Conservation (phyloP, 2,113 vertebrate species). For the Channa argus region DNA sequence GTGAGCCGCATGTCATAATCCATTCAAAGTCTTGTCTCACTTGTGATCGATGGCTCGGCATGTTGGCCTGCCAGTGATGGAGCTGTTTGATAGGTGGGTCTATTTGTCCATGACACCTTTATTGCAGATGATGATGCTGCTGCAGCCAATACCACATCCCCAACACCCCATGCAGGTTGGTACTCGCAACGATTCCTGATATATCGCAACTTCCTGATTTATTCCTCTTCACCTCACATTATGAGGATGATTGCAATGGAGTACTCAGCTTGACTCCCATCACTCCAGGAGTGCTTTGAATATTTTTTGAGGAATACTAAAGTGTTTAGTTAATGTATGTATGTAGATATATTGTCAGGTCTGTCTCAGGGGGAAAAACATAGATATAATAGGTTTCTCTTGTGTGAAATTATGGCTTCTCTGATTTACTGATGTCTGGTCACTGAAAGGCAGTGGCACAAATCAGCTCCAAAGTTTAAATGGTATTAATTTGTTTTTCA, state of each 20-base stretch:
- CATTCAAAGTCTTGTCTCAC: constrained; percentile 36
- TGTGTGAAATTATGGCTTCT: too few relatives aligned
- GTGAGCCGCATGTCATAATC: constrained; percentile 42
- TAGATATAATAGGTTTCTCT: too few relatives aligned
- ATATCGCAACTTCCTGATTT: constrained; percentile 17
- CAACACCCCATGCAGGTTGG: constrained; percentile 83
- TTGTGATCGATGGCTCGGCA: constrained; percentile 55
- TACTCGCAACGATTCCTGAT: constrained; percentile 55
- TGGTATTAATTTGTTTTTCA: neutral
- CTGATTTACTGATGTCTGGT: too few relatives aligned
- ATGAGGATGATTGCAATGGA: constrained; percentile 13
- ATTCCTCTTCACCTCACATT: neutral
- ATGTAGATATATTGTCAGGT: too few relatives aligned
- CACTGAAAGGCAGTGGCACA: neutral
- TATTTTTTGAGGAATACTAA: neutral
- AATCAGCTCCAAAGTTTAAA: constrained; percentile 9
- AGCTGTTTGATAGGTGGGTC: constrained; percentile 75
- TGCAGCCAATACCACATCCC: constrained; percentile 70
- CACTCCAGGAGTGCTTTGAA: neutral
- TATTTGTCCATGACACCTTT: constrained; percentile 81
- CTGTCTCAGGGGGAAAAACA: too few relatives aligned
- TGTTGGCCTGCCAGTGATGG: constrained; percentile 65
- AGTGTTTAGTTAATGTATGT: neutral
- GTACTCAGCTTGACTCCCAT: neutral
- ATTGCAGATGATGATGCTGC: constrained; percentile 84